Percentiles rank a stretch among this genome's conserved stretches.
phyloP scores from a whole-genome alignment of 2,888 invertebrate genomes.

The Drosophila pseudotakahashii region DNA sequence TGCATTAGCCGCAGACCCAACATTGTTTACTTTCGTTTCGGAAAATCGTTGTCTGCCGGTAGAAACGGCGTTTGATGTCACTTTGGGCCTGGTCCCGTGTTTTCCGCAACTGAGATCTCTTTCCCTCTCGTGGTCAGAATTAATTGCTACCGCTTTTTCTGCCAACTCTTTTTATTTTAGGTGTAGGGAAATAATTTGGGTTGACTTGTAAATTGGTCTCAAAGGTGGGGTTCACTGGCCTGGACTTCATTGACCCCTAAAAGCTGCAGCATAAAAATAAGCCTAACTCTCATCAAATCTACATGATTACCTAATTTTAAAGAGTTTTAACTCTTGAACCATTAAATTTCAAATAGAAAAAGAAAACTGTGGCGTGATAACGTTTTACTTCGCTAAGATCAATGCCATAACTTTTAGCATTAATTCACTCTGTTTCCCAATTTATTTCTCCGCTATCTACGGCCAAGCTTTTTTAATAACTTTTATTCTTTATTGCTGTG shows the following conservation, averaged over 20 bases:
- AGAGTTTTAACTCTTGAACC: neutral
- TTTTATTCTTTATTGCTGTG: slow-evolving; percentile 21
- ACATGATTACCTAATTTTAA: neutral
- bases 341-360: neutral
- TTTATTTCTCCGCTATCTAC: slow-evolving; percentile 18
- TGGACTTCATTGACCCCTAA: neutral
- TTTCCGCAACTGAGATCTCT: slow-evolving; percentile 12
- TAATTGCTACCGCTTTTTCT: slow-evolving; percentile 2
- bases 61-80: slow-evolving; percentile 23
- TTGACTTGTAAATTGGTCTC: neutral
- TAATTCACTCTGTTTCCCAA: slow-evolving; percentile 4
- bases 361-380: neutral
- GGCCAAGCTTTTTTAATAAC: slow-evolving; percentile 33
- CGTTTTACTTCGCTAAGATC: slow-evolving; percentile 10
- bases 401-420: slow-evolving; percentile 18
- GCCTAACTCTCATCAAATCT: neutral
- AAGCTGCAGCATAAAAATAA: neutral
- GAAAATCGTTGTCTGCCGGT: slow-evolving; percentile 14
- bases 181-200: slow-evolving; percentile 1
- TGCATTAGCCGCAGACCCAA: slow-evolving; percentile 23
- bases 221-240: neutral
- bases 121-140: neutral
- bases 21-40: slow-evolving; percentile 29
- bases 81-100: slow-evolving; percentile 5
- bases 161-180: neutral